A percentile compares a stretch with the other conserved stretches of the same genome.
phyloP scores from a whole-genome alignment of 53 echinoderm and acorn worm species.

The Antedon mediterranea region DNA sequence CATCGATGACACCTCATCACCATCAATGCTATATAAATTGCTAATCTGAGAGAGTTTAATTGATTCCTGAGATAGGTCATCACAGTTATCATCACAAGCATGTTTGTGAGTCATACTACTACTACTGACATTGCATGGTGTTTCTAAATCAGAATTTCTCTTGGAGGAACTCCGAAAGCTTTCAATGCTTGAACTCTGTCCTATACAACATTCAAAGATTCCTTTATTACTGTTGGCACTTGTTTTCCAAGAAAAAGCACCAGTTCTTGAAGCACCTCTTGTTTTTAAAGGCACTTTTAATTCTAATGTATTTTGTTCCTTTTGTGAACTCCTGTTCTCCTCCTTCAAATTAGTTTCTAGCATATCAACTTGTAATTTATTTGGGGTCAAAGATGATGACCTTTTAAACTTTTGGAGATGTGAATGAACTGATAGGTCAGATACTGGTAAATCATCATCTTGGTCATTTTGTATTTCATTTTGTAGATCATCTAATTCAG shows the following conservation, averaged over 20 bases:
- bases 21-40: constrained; percentile 28
- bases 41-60: constrained; percentile 5
- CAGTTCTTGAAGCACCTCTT: not conserved
- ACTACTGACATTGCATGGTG: not conserved
- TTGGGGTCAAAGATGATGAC: not conserved
- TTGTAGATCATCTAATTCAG: not conserved
- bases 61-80: not conserved
- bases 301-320: not conserved
- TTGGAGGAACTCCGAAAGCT: not conserved
- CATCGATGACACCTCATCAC: constrained; percentile 13
- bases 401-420: not conserved
- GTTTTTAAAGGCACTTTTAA: too few species aligned
- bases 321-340: too few species aligned
- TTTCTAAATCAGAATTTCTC: not conserved
- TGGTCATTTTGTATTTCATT: not conserved
- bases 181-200: not conserved
- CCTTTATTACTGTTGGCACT: not conserved
- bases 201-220: not conserved
- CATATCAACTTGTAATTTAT: not conserved
- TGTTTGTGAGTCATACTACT: too few species aligned
- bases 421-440: not conserved
- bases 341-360: not conserved
- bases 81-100: too few species aligned
- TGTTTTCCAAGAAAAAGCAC: not conserved
- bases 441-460: constrained; percentile 3